Percentiles rank a stretch among this genome's conserved stretches.
These are phyloP conservation scores for Drosophila planitibia DNA, from an alignment of 2,888 invertebrate genomes.

Conservation along the genomic window DNA sequence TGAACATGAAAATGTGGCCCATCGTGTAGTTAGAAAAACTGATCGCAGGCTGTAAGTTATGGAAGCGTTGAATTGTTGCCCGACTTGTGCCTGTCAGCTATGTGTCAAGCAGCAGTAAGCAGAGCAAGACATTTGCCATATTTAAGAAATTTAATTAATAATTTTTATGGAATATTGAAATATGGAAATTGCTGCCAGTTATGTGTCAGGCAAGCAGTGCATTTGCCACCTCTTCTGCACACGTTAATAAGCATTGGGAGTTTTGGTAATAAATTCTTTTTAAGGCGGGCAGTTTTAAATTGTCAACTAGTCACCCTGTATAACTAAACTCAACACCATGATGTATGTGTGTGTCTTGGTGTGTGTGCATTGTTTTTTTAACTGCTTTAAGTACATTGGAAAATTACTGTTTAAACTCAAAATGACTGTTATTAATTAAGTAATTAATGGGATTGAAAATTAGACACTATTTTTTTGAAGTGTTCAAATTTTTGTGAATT, in stretches of 20 bases:
- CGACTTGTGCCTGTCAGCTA: not conserved
- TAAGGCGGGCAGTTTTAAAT: not conserved
- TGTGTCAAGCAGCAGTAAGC: not conserved
- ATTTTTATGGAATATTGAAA: not conserved
- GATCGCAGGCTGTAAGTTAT: not conserved
- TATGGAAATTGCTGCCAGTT: not conserved
- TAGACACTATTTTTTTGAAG: not conserved
- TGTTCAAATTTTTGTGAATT: not conserved
- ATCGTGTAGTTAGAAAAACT: not conserved
- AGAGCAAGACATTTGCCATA: not conserved
- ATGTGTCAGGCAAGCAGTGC: not conserved
- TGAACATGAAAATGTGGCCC: not conserved
- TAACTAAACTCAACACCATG: not conserved
- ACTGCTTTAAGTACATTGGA: constrained; percentile 1
- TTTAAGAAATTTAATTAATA: not conserved
- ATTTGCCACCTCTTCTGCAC: not conserved
- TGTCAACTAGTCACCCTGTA: not conserved
- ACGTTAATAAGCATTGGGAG: not conserved
- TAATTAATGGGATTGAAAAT: not conserved
- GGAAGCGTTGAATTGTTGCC: not conserved
- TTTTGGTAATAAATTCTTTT: not conserved
- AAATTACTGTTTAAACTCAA: not conserved
- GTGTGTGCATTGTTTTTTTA: not conserved
- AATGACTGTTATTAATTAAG: not conserved
- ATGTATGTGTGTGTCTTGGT: not conserved